A percentile compares a stretch with the other conserved stretches of the same genome.
Conservation (phyloP, 1,140 invertebrate genomes). For the Delia radicum region DNA sequence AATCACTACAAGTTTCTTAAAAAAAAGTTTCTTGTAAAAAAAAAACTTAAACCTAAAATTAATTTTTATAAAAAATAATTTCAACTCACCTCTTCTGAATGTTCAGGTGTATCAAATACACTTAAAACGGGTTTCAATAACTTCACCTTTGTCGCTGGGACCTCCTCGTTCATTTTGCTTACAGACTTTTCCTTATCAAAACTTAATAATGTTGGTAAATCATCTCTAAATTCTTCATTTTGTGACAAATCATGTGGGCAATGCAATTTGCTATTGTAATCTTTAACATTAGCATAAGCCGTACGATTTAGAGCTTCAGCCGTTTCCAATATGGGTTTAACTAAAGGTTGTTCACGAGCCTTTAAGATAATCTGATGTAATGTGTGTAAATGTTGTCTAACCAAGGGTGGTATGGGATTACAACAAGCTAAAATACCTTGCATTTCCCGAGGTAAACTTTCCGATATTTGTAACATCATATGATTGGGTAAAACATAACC, state of each 20-base stretch:
- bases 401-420: slow-evolving; percentile 87
- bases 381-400: slow-evolving; percentile 72
- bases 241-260: slow-evolving; percentile 71
- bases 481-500: slow-evolving; percentile 94
- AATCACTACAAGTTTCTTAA: no score
- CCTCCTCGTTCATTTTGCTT: background rate
- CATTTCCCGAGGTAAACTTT: slow-evolving; percentile 88
- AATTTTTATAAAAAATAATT: background rate
- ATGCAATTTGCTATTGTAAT: slow-evolving; percentile 62
- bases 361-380: slow-evolving; percentile 76
- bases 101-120: slow-evolving; percentile 54
- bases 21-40: no score
- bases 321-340: slow-evolving; percentile 61
- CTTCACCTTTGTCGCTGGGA: background rate
- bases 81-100: slow-evolving; percentile 41
- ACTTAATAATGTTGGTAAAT: slow-evolving; percentile 64
- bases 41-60: no score
- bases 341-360: slow-evolving; percentile 72
- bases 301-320: slow-evolving; percentile 57
- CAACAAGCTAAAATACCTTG: slow-evolving; percentile 93
- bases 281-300: slow-evolving; percentile 57
- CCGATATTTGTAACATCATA: slow-evolving; percentile 89
- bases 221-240: slow-evolving; percentile 61
- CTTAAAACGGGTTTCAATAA: slow-evolving; percentile 43
- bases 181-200: slow-evolving; percentile 20